These are phyloP conservation scores for Seriola quinqueradiata DNA, from an alignment of 2,113 vertebrate species.

Conservation along the genomic window DNA sequence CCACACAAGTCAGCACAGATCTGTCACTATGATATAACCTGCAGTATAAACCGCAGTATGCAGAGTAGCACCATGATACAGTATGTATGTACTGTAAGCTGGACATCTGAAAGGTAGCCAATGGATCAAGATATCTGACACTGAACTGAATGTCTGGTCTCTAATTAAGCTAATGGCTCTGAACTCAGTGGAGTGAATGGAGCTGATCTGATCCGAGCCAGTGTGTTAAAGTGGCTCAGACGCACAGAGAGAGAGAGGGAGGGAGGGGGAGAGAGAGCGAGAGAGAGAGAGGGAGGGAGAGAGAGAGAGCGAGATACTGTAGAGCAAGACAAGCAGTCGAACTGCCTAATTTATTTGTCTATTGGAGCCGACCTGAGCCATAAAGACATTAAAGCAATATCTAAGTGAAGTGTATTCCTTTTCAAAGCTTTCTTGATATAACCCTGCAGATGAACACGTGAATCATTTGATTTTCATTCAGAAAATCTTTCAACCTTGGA, in stretches of 20 bases:
- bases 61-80: not conserved
- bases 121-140: constrained; percentile 60
- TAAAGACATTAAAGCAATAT: constrained; percentile 20
- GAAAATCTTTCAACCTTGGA: not conserved
- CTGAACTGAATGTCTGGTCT: constrained; percentile 63
- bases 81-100: constrained; percentile 26
- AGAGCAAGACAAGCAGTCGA: constrained; percentile 10
- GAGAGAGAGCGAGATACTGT: constrained; percentile 10
- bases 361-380: not conserved
- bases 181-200: constrained; percentile 67
- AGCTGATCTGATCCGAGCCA: constrained; percentile 61
- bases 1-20: not conserved
- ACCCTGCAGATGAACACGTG: not conserved
- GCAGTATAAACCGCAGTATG: constrained; percentile 5
- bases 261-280: constrained; percentile 13
- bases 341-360: constrained; percentile 18
- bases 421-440: not conserved
- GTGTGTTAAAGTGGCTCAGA: constrained; percentile 65
- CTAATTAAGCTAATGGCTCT: constrained; percentile 79
- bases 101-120: constrained; percentile 57
- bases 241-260: constrained; percentile 14
- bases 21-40: constrained; percentile 2
- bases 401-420: constrained; percentile 3
- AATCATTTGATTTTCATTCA: constrained; percentile 10
- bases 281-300: constrained; percentile 7